Evolutionary conservation across 2,797 vertebrate species (phyloP).

Genomic region (Fringilla coelebs): DNA sequence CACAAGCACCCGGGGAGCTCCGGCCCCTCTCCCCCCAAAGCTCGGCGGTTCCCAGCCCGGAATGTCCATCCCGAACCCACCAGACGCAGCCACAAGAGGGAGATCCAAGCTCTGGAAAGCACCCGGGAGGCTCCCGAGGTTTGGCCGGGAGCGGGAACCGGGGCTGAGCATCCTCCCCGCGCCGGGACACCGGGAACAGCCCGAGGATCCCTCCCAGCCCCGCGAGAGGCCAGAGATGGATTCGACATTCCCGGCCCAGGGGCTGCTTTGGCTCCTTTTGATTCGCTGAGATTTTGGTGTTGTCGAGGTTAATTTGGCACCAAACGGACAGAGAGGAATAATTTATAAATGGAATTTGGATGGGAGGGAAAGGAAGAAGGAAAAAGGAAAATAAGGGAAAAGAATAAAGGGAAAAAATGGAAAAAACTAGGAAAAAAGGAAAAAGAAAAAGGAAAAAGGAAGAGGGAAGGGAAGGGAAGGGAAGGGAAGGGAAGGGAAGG

Average conservation of each 20-base stretch:
- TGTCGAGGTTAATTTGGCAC: not conserved
- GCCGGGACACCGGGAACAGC: not conserved
- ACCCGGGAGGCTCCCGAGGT: not conserved
- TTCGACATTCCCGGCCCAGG: not conserved
- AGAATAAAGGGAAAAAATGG: too few relatives aligned
- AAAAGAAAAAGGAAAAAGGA: too few relatives aligned
- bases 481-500: too few relatives aligned
- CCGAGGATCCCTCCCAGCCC: fast-evolving
- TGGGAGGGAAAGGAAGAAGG: too few relatives aligned
- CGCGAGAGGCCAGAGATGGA: not conserved
- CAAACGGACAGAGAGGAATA: not conserved
- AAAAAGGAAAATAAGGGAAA: too few relatives aligned
- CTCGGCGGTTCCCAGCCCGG: not conserved
- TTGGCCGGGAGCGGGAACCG: not conserved
- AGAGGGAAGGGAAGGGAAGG: too few relatives aligned
- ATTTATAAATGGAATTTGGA: not conserved
- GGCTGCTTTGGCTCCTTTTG: too few relatives aligned
- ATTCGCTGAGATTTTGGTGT: not conserved
- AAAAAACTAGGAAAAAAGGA: too few relatives aligned
- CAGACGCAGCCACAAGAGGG: slow-evolving; percentile 47
- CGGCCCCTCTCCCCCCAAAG: fast-evolving
- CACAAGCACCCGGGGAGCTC: fast-evolving
- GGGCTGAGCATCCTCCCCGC: fast-evolving
- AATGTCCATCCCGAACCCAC: not conserved
- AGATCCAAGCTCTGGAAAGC: slow-evolving; percentile 33